Evolutionary conservation across 2,113 vertebrate genomes (phyloP).

Genomic region (Zosterops hypoxanthus): DNA sequence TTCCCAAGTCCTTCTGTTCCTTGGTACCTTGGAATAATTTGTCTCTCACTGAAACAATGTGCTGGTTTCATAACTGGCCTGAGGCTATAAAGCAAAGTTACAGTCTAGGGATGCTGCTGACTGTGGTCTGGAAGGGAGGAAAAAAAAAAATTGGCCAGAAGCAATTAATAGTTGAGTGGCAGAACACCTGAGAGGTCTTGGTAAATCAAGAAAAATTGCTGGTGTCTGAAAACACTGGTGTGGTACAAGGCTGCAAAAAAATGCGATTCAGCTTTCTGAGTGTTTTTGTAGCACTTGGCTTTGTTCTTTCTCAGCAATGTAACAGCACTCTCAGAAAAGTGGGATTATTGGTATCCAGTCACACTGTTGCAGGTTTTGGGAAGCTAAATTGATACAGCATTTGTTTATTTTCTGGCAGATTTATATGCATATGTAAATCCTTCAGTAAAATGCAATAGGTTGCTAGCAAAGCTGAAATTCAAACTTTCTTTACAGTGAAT

Average conservation of each 20-base stretch:
- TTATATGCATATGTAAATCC: background rate
- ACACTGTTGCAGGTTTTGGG: background rate
- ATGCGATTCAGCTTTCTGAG: background rate
- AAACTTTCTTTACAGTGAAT: background rate
- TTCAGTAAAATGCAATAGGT: background rate
- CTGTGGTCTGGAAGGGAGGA: background rate
- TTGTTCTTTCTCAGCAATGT: background rate
- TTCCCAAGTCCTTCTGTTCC: background rate
- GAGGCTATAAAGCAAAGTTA: background rate
- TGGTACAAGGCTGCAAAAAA: background rate
- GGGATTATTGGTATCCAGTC: background rate
- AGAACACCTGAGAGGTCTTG: background rate
- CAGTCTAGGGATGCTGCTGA: background rate
- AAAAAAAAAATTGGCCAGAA: background rate
- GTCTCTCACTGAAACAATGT: background rate
- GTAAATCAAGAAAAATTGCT: slow-evolving; percentile 28
- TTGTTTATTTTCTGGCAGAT: background rate
- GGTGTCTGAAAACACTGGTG: background rate
- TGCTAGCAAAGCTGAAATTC: background rate
- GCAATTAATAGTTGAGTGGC: background rate
- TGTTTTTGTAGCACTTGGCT: background rate
- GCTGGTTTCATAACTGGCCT: background rate
- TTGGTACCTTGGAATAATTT: background rate
- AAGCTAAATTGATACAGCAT: background rate
- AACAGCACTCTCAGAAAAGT: background rate